Percentiles rank a stretch among this genome's conserved stretches.
Conservation (phyloP, 1,140 invertebrate species). For the Nautilus pompilius region DNA sequence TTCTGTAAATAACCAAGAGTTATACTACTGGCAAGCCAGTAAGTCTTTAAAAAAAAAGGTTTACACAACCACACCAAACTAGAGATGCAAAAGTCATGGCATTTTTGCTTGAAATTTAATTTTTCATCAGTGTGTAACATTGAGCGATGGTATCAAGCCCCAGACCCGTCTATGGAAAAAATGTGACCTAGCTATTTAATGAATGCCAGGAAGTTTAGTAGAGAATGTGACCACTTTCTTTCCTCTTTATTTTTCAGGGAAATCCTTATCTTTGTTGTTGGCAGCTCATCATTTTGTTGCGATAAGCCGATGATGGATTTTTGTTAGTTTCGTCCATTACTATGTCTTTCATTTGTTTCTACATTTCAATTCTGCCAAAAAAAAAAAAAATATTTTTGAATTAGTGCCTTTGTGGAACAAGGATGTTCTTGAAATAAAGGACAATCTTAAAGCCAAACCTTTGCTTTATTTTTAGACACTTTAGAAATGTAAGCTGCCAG, state of each 20-base stretch:
- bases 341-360: slow-evolving; percentile 6
- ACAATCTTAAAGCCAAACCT: too few relatives aligned
- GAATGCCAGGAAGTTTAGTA: neutral
- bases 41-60: too few relatives aligned
- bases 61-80: neutral
- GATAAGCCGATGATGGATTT: slow-evolving; percentile 27
- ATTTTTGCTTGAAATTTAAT: neutral
- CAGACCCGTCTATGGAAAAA: neutral
- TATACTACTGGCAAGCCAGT: too few relatives aligned
- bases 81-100: neutral
- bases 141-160: neutral
- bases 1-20: too few relatives aligned
- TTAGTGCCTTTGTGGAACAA: slow-evolving; percentile 6
- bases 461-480: too few relatives aligned
- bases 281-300: slow-evolving; percentile 54
- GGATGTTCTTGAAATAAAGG: slow-evolving; percentile 2
- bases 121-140: neutral
- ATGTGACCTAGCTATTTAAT: neutral
- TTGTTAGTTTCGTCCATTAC: slow-evolving; percentile 1
- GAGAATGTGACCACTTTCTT: neutral
- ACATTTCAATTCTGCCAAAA: too few relatives aligned
- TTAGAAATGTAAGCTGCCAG: too few relatives aligned
- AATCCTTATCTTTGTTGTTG: slow-evolving; percentile 53
- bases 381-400: neutral
- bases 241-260: slow-evolving; percentile 40